Conservation (phyloP, 1,140 invertebrate species). For the Drusus annulatus region DNA sequence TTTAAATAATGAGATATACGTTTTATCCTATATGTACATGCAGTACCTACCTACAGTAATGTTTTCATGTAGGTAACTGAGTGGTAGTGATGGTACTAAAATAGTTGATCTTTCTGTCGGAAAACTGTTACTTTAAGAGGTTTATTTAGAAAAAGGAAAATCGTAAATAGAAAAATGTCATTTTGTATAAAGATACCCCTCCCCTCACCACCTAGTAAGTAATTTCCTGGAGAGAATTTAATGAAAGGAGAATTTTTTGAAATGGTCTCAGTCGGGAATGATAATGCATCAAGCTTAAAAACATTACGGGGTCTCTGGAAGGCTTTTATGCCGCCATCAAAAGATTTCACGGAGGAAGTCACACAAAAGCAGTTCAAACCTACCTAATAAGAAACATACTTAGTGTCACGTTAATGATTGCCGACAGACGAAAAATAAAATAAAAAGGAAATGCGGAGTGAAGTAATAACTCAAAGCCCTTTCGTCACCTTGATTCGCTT, state of each 20-base stretch:
- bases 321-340: background rate
- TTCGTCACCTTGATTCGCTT: too few species aligned
- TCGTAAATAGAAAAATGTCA: too few species aligned
- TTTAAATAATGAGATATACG: too few species aligned
- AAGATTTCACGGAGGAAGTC: background rate
- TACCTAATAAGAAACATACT: background rate
- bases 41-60: too few species aligned
- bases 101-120: too few species aligned
- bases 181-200: background rate
- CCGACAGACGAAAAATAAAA: background rate
- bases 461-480: too few species aligned
- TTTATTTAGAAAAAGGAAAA: too few species aligned
- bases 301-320: background rate
- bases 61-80: too few species aligned
- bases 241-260: background rate
- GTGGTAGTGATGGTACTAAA: too few species aligned
- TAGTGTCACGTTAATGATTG: conserved; percentile 2
- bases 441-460: too few species aligned
- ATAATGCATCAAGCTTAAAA: conserved; percentile 6
- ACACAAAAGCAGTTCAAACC: background rate
- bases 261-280: background rate
- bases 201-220: background rate
- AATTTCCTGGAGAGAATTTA: background rate
- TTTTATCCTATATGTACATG: too few species aligned
- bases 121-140: too few species aligned